These are phyloP conservation scores for Hycleus phaleratus DNA, from an alignment of 1,140 invertebrate species.

Conservation along the genomic window DNA sequence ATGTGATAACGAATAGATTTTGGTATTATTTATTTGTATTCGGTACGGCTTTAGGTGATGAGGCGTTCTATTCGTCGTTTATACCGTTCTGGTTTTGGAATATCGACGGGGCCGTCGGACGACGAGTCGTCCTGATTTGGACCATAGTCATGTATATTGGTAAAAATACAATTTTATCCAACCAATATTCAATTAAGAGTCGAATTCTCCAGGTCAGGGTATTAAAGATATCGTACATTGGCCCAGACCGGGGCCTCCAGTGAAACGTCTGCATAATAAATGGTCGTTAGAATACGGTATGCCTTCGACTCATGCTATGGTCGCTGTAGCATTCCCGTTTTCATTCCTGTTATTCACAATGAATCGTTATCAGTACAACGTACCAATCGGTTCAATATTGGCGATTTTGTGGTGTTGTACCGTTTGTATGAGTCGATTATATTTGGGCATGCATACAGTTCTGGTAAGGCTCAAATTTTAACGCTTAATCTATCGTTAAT, in stretches of 20 bases:
- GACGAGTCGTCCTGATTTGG: conserved; percentile 77
- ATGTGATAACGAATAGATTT: conserved; percentile 64
- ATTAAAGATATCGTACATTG: conserved; percentile 81
- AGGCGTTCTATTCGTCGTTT: conserved; percentile 79
- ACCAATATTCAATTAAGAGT: not conserved
- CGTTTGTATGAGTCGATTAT: conserved; percentile 77
- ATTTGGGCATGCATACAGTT: conserved; percentile 88
- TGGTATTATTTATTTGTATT: conserved; percentile 83
- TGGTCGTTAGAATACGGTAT: conserved; percentile 87
- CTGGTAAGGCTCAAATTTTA: conserved; percentile 49
- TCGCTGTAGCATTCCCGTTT: conserved; percentile 78
- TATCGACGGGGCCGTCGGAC: conserved; percentile 72
- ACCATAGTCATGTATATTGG: conserved; percentile 77
- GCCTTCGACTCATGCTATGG: conserved; percentile 92
- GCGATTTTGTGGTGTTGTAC: conserved; percentile 62
- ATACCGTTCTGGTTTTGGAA: conserved; percentile 93
- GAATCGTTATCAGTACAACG: conserved; percentile 70
- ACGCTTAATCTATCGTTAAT: not conserved
- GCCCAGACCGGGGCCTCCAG: conserved; percentile 78
- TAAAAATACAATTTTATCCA: conserved; percentile 31
- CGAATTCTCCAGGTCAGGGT: conserved; percentile 59
- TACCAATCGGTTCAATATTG: conserved; percentile 45
- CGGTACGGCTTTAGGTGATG: conserved; percentile 78
- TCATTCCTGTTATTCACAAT: conserved; percentile 72
- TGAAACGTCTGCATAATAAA: conserved; percentile 72